Percentiles rank a stretch among this genome's conserved stretches.
Conservation (phyloP, 2,797 vertebrate genomes). For the Crenichthys baileyi region DNA sequence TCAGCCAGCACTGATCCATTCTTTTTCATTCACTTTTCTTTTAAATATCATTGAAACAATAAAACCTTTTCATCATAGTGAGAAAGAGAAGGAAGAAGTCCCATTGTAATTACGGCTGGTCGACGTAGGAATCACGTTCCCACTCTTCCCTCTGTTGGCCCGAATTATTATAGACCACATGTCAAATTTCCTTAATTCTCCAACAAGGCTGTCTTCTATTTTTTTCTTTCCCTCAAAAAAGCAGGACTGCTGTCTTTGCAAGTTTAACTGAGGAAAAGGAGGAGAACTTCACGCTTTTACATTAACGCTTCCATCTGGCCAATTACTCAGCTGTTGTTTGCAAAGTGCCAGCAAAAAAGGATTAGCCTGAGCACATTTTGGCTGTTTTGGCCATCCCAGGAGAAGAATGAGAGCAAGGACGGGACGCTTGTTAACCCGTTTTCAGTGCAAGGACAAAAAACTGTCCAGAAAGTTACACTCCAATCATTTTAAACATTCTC, state of each 20-base stretch:
- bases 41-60: constrained; percentile 56
- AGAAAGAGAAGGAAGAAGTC: constrained; percentile 55
- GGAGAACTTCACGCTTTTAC: constrained; percentile 49
- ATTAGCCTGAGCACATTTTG: constrained; percentile 44
- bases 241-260: constrained; percentile 24
- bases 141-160: constrained; percentile 55
- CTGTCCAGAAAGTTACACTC: constrained; percentile 16
- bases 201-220: constrained; percentile 57
- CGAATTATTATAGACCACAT: constrained; percentile 70
- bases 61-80: constrained; percentile 61
- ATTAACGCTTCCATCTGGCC: constrained; percentile 54
- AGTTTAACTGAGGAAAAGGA: constrained; percentile 39
- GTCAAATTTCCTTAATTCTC: constrained; percentile 68
- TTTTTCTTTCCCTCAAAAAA: constrained; percentile 65
- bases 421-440: constrained; percentile 40
- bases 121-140: constrained; percentile 52
- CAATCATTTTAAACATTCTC: constrained; percentile 19
- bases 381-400: constrained; percentile 31
- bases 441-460: constrained; percentile 39
- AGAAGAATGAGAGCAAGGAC: constrained; percentile 46
- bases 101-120: constrained; percentile 61
- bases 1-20: constrained; percentile 56
- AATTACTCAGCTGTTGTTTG: constrained; percentile 57
- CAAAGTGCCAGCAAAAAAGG: constrained; percentile 8
- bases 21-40: constrained; percentile 22